Conservation (phyloP, 2,888 invertebrate genomes). For the Aphelenchoides bicaudatus region DNA sequence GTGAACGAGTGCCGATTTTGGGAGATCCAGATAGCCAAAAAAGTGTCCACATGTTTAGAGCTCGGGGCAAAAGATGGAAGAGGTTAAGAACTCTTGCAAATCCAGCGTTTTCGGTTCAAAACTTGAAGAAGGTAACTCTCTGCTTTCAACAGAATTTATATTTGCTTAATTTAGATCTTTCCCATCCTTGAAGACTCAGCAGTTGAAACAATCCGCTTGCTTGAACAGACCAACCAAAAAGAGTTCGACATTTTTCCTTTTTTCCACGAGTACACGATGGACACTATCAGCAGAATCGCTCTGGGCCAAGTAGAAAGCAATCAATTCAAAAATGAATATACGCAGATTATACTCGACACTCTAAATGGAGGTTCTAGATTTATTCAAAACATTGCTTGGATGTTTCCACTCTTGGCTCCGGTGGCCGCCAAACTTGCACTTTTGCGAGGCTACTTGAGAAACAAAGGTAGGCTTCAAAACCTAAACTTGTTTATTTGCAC, state of each 20-base stretch:
- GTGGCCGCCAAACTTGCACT: not conserved
- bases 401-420: not conserved
- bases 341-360: conserved; percentile 1
- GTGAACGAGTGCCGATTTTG: conserved; percentile 46
- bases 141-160: not conserved
- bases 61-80: conserved; percentile 65
- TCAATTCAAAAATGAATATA: conserved; percentile 26
- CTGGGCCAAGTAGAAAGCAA: conserved; percentile 54
- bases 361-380: not conserved
- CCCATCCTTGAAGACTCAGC: conserved; percentile 62
- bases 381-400: not conserved
- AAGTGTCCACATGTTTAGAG: conserved; percentile 61
- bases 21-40: conserved; percentile 46
- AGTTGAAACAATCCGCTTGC: conserved; percentile 60
- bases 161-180: conserved; percentile 57
- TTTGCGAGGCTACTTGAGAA: conserved; percentile 30
- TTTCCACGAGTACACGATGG: conserved; percentile 65
- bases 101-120: conserved; percentile 64
- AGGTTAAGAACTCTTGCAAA: conserved; percentile 64
- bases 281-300: conserved; percentile 65
- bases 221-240: conserved; percentile 56
- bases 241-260: conserved; percentile 60
- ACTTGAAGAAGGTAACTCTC: conserved; percentile 62
- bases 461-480: conserved; percentile 48
- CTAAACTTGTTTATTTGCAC: not conserved